Conservation (phyloP, 2,797 vertebrate species). For the Potorous gilbertii region DNA sequence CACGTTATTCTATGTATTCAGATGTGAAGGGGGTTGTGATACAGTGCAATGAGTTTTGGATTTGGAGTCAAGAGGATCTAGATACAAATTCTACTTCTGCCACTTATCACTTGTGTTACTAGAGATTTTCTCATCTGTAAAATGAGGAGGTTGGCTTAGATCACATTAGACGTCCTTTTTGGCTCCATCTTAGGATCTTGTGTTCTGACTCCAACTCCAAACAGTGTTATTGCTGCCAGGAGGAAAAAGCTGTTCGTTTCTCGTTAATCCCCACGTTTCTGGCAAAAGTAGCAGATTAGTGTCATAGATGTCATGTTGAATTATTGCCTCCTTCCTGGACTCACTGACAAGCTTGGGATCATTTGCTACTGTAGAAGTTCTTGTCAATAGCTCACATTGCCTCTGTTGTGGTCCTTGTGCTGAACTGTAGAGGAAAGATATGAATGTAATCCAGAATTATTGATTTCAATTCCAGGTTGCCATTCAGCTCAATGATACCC, state of each 20-base stretch:
- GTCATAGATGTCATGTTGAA: neutral
- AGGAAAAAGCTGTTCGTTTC: neutral
- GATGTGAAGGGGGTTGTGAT: neutral
- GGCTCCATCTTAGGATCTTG: neutral
- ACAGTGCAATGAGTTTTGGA: neutral
- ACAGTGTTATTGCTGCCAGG: neutral
- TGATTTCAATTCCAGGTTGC: constrained; percentile 89
- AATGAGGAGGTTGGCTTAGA: neutral
- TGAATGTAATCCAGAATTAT: neutral
- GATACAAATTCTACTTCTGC: neutral
- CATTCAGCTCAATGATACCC: constrained; percentile 98
- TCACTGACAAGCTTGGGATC: neutral
- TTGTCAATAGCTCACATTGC: neutral
- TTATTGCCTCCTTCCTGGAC: neutral
- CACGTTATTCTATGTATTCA: neutral
- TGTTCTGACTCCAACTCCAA: neutral
- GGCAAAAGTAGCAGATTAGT: neutral
- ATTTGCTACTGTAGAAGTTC: neutral
- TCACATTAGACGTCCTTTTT: neutral
- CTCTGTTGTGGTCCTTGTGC: neutral
- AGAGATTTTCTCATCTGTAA: neutral
- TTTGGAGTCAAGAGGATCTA: neutral
- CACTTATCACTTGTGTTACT: neutral
- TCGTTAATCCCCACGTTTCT: neutral
- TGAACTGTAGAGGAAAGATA: neutral